Percentiles rank a stretch among this genome's conserved stretches.
Evolutionary conservation across 2,888 invertebrate species (phyloP).

Genomic region (Phragmatobia fuliginosa): DNA sequence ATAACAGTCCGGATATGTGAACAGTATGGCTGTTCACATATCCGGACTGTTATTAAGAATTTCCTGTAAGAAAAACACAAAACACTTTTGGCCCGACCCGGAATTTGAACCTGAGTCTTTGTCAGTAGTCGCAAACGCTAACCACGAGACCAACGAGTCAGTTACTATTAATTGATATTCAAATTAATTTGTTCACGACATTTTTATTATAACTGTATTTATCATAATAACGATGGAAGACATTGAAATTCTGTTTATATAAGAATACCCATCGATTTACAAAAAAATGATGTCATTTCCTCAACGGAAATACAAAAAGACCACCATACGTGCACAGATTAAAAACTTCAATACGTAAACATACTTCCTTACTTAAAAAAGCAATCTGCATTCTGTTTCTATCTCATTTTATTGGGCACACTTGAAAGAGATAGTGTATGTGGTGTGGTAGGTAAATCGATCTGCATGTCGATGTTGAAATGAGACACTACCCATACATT

Average conservation of each 20-base stretch:
- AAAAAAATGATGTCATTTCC: slow-evolving; percentile 37
- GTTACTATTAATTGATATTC: too few relatives aligned
- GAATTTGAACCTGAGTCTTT: too few relatives aligned
- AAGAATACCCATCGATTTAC: slow-evolving; percentile 41
- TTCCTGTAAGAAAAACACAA: too few relatives aligned
- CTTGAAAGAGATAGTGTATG: slow-evolving; percentile 38
- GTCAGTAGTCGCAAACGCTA: too few relatives aligned
- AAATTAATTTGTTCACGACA: too few relatives aligned
- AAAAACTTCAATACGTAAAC: slow-evolving; percentile 32
- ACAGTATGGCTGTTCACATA: too few relatives aligned
- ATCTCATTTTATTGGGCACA: slow-evolving; percentile 35
- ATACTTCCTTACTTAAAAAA: slow-evolving; percentile 41
- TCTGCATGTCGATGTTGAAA: slow-evolving; percentile 59
- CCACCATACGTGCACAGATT: slow-evolving; percentile 50
- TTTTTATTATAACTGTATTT: too few relatives aligned
- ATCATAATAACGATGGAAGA: slow-evolving; percentile 4
- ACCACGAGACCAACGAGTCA: too few relatives aligned
- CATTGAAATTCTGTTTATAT: slow-evolving; percentile 27
- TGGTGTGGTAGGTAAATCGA: slow-evolving; percentile 55
- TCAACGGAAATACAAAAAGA: slow-evolving; percentile 54
- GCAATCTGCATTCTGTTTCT: slow-evolving; percentile 37
- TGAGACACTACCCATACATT: slow-evolving; percentile 51
- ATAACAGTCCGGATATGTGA: too few relatives aligned
- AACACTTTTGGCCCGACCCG: too few relatives aligned
- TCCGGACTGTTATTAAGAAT: too few relatives aligned